phyloP scores from a whole-genome alignment of 2,888 invertebrate genomes.

The Idaea biselata region DNA sequence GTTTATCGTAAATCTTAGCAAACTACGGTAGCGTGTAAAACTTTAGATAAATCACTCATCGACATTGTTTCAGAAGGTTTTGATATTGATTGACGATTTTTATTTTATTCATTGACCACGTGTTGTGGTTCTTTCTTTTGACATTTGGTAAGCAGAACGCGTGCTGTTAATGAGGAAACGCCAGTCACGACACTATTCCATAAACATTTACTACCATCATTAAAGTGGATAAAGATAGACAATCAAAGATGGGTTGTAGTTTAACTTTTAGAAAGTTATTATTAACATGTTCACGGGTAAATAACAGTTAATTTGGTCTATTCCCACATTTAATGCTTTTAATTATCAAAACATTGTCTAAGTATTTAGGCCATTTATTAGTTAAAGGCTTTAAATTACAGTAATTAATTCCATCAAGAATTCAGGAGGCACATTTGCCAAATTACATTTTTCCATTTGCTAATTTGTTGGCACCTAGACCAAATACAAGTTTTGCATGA shows the following conservation, averaged over 20 bases:
- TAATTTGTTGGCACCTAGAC: not conserved
- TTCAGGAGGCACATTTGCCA: not conserved
- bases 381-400: not conserved
- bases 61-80: conserved; percentile 5
- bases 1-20: not conserved
- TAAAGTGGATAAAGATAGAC: not conserved
- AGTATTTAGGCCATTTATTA: too few relatives aligned
- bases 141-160: not conserved
- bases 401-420: not conserved
- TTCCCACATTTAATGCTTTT: not conserved
- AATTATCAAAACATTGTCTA: too few relatives aligned
- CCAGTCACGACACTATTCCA: not conserved
- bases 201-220: conserved; percentile 3
- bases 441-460: not conserved
- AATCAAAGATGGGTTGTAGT: not conserved
- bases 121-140: not conserved
- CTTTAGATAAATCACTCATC: not conserved
- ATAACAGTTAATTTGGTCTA: not conserved
- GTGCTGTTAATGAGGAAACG: conserved; percentile 1
- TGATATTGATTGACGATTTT: not conserved
- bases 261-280: too few relatives aligned
- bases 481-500: conserved; percentile 6
- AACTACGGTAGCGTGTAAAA: not conserved
- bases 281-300: not conserved
- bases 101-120: not conserved